These are phyloP conservation scores for Calidris pugnax DNA, from an alignment of 2,113 vertebrate species.

Conservation along the genomic window DNA sequence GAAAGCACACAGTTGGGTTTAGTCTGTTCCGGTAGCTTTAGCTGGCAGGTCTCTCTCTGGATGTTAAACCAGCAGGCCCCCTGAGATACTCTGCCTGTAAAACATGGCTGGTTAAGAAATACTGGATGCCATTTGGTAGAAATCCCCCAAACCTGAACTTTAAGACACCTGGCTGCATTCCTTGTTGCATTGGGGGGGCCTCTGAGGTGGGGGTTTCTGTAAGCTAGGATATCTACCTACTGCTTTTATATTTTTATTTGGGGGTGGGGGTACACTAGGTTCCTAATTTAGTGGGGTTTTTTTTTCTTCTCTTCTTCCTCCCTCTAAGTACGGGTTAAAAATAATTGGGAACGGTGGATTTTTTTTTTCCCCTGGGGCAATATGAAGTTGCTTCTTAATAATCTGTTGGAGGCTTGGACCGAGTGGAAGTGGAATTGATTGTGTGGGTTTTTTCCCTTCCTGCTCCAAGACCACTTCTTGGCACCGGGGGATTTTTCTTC, in stretches of 20 bases:
- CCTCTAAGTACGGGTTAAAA: neutral
- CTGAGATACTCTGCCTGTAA: neutral
- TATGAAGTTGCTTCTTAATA: neutral
- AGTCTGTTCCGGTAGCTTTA: neutral
- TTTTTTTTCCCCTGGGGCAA: neutral
- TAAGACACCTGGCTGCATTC: neutral
- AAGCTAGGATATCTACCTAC: neutral
- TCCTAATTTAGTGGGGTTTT: neutral
- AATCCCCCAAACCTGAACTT: accelerated
- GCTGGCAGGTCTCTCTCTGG: neutral
- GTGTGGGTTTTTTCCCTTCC: conserved; percentile 49
- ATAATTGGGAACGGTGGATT: neutral
- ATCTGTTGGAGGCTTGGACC: neutral
- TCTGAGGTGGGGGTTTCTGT: neutral
- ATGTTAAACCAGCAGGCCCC: neutral
- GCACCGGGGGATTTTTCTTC: conserved; percentile 37
- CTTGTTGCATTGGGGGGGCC: neutral
- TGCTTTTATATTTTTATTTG: neutral
- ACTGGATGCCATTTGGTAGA: neutral
- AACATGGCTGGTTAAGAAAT: neutral
- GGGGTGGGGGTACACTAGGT: neutral
- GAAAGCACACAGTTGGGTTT: neutral
- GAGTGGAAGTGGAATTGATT: conserved; percentile 39
- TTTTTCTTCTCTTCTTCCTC: neutral
- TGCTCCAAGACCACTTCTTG: conserved; percentile 56